Base-by-base conservation (phyloP, 2,888 invertebrate genomes). In the Ellobium chinense region DNA sequence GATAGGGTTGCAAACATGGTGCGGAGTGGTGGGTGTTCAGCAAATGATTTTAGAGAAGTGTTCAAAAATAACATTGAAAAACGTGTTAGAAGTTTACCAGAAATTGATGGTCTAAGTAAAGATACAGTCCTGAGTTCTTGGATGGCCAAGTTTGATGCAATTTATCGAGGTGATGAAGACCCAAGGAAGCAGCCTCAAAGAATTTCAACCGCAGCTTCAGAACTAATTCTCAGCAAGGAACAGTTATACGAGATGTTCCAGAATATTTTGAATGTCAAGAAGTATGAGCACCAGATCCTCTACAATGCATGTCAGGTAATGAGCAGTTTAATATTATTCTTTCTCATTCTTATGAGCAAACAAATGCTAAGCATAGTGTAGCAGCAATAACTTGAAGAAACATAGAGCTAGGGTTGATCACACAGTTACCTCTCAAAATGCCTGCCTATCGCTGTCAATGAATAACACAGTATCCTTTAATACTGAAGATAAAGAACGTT, bases 171-270 rank as follows among this genome's bases (percentile, higher is more conserved):
- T 37, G 94, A 94, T 82, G 94, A 94, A 82, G 94, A 94, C 82
- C 92, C 92, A 65, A 84, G 92, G 63, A 92, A 92, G 78, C 92
- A 91, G 80, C 90, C 91, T 54, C 97, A 97, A 93, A 97, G 97
- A 77, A 87, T 91, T 87, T 87, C 92, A 66, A 91, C 92, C 76
- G 91, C 93, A 85, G 91, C 93, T 68, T 92, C 93, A 76, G 99
- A 99, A 93, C 95, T 97, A 88, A 98, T 99, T 91, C 95, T 99
- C 87, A 98, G 98, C 89, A 99, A 99, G 94, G 99, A 99, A 92
- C 99, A 99, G 93, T 95, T 99, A 18, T 99, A 98, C 94, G 99
- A 99, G 93, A 99, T 99, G 98, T 99, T 99, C 94, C 99, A 99
- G 94, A 99, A 99, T 94, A 98, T 99, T 88, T 94, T 99, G 83